Percentiles rank a stretch among this genome's conserved stretches.
phyloP scores from a whole-genome alignment of 2,797 vertebrate genomes.

The Diplodus sargus region DNA sequence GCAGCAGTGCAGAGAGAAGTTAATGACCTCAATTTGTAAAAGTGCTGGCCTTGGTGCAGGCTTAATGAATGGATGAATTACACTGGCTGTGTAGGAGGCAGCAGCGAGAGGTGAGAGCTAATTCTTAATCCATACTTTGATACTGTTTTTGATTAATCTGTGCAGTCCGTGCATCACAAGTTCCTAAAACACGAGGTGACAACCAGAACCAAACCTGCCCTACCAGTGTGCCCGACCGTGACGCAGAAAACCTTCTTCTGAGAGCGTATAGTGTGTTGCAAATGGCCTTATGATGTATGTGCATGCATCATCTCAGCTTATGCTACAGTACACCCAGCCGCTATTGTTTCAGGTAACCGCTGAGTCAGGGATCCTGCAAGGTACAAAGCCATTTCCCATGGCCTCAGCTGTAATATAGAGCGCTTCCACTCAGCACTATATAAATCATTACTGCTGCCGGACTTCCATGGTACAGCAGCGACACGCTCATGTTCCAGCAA shows the following conservation, averaged over 20 bases:
- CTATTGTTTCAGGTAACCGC: conserved; percentile 61
- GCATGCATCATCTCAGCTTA: conserved; percentile 20
- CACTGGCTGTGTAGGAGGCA: not conserved
- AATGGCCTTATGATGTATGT: conserved; percentile 17
- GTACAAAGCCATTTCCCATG: conserved; percentile 64
- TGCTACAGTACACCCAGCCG: conserved; percentile 32
- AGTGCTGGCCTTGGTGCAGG: conserved; percentile 47
- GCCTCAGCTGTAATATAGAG: conserved; percentile 67
- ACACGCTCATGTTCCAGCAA: conserved; percentile 15
- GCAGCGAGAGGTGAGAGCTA: not conserved
- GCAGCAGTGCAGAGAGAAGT: conserved; percentile 39
- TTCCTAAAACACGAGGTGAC: not conserved
- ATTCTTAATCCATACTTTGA: not conserved
- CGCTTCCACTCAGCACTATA: conserved; percentile 68
- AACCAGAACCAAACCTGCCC: too few species aligned
- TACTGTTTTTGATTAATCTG: not conserved
- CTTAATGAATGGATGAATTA: conserved; percentile 56
- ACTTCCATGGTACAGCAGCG: conserved; percentile 20
- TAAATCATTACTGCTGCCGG: conserved; percentile 70
- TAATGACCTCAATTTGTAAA: conserved; percentile 66
- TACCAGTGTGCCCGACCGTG: too few species aligned
- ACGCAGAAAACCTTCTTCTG: not conserved
- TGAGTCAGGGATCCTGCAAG: conserved; percentile 61
- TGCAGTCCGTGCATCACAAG: not conserved
- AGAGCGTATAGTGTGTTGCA: conserved; percentile 9